Base-by-base conservation (phyloP, 1,140 invertebrate genomes). In the Pseudobourletiella spinata region DNA sequence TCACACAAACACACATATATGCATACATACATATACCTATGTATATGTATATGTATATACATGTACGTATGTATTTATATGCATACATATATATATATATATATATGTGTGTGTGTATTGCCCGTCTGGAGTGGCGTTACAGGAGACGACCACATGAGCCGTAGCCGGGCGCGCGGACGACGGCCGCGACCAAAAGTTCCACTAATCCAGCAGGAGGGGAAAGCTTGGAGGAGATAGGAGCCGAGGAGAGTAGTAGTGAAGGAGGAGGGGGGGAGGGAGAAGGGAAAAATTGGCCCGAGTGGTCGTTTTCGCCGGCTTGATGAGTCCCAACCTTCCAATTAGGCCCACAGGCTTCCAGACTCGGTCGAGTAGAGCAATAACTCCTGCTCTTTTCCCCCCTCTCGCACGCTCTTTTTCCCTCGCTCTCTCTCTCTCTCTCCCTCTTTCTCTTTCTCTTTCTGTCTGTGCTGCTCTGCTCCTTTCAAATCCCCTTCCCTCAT, bases 271-370 rank as follows among this genome's bases (percentile, higher is more conserved):
- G 43, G 43, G 50, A 26, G 42, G 61, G 57, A 64, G 58, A 39
- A 16, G 61, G 48, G 43, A 56, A 54, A 58, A 66, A 59, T 57
- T 55, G 61, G 62, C 61, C 54, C 29, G 44, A 63, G 57, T 63
- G 57, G 61, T 63, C 57, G 56, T 63, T 63, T 59, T 59, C 58
- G 35, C 55, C 44, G 28, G 65, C 64, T 63, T 60, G 57, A 64
- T 63, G 57, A 61, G 62, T 61, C 61, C 52, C 65, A 56, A 55
- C 58, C 65, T 61, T 61, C 57, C 58, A 63, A 63, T 58, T 61
- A 61, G 65, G 43, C 62, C 48, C 56, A 65, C 32, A 57, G 54
- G 48, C 29, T 57, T 65, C 57, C 52, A 22, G 42, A 48, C 64
- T 50, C 42, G 16, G 43, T 57, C 52, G 48, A 59, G 26, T 42